Percentiles rank a stretch among this genome's conserved stretches.
Evolutionary conservation across 2,113 vertebrate species (phyloP).

Genomic region (Thermophis baileyi): DNA sequence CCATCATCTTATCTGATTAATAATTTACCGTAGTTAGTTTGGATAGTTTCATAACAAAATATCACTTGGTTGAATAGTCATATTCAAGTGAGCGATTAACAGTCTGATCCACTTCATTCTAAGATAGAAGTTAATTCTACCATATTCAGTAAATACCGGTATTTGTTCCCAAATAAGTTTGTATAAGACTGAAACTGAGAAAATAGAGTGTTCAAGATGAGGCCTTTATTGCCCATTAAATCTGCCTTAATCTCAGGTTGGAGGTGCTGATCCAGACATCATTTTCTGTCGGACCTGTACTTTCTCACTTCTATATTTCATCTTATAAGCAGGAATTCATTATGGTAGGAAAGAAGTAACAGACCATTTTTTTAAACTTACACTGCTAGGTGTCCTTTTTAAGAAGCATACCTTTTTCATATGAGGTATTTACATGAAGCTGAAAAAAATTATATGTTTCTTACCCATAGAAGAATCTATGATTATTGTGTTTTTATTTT

Average conservation of each 20-base stretch:
- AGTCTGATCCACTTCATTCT: background rate
- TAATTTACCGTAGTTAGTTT: background rate
- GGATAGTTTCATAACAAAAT: background rate
- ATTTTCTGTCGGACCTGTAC: background rate
- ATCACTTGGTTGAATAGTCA: background rate
- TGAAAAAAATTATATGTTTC: background rate
- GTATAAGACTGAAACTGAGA: background rate
- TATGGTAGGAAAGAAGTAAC: background rate
- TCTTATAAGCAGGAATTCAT: background rate
- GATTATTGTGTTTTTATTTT: background rate
- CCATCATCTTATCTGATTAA: slow-evolving; percentile 14
- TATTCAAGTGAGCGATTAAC: background rate
- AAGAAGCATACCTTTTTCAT: background rate
- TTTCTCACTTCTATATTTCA: background rate
- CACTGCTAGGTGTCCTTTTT: background rate
- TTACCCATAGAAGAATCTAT: background rate
- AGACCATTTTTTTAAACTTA: background rate
- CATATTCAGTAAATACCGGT: background rate
- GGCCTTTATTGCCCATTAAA: background rate
- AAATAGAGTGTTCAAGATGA: background rate
- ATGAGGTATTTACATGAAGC: background rate
- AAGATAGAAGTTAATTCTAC: background rate
- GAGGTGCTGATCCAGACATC: background rate
- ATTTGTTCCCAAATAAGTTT: background rate
- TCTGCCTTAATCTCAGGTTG: background rate